Percentiles rank a stretch among this genome's conserved stretches.
phyloP scores from a whole-genome alignment of 2,888 invertebrate genomes.

The Cerastis leucographa region DNA sequence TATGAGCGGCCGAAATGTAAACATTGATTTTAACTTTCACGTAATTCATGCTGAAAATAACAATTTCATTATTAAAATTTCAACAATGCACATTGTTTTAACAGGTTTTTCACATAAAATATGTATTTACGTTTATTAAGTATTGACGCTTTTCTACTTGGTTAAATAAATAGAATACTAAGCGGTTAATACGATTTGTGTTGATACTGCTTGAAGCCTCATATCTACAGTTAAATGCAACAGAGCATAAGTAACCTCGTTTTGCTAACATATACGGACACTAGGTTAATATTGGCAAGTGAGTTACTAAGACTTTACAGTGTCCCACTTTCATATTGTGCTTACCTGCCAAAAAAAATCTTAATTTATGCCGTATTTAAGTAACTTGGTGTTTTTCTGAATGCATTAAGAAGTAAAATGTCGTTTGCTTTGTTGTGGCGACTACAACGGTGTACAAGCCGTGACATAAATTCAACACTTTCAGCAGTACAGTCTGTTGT shows the following conservation, averaged over 20 bases:
- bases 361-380: background rate
- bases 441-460: background rate
- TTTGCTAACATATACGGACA: constrained; percentile 12
- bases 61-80: constrained; percentile 32
- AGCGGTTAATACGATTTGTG: constrained; percentile 59
- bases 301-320: background rate
- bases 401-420: background rate
- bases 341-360: background rate
- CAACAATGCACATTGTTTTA: constrained; percentile 1
- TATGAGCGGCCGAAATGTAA: constrained; percentile 67
- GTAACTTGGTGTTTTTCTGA: background rate
- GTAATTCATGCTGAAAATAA: constrained; percentile 43
- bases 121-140: background rate
- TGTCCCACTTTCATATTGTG: background rate
- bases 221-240: constrained; percentile 34
- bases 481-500: too few species aligned
- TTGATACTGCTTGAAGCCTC: constrained; percentile 53
- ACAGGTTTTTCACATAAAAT: background rate
- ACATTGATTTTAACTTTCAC: constrained; percentile 62
- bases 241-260: constrained; percentile 33
- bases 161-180: constrained; percentile 38
- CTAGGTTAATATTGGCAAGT: background rate
- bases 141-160: constrained; percentile 10
- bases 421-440: background rate
- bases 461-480: background rate